Conservation (phyloP, 2,797 vertebrate genomes). For the Acanthis flammea region DNA sequence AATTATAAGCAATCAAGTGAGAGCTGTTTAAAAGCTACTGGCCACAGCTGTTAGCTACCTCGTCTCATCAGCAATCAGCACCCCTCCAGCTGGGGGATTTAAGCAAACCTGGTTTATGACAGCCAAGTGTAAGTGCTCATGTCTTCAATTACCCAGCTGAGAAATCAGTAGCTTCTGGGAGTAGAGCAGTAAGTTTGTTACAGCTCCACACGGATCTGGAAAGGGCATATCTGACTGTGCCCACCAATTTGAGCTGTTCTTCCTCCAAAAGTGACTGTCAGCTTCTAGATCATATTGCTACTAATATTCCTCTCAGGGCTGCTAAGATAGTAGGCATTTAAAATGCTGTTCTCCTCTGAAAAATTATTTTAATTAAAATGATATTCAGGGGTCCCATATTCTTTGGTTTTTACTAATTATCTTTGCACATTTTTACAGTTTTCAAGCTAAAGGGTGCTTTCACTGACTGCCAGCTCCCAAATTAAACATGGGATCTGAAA, state of each 20-base stretch:
- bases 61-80: not conserved
- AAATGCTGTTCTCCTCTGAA: conserved; percentile 22
- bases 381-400: conserved; percentile 2
- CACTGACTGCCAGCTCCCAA: not conserved
- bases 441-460: not conserved
- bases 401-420: not conserved
- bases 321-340: not conserved
- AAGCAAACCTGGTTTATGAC: not conserved
- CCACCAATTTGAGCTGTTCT: not conserved
- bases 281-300: not conserved
- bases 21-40: conserved; percentile 3
- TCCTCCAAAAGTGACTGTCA: not conserved
- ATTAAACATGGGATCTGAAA: not conserved
- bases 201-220: not conserved
- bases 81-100: not conserved
- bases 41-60: conserved; percentile 19
- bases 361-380: conserved; percentile 47
- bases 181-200: not conserved
- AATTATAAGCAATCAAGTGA: not conserved
- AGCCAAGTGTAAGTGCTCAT: not conserved
- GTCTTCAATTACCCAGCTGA: not conserved
- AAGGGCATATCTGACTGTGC: not conserved
- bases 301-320: not conserved
- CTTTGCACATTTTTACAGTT: not conserved
- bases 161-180: not conserved